Evolutionary conservation across 2,797 vertebrate species (phyloP), one percentile per base, ranked within the genome.

Genomic region (Tachyglossus aculeatus): DNA sequence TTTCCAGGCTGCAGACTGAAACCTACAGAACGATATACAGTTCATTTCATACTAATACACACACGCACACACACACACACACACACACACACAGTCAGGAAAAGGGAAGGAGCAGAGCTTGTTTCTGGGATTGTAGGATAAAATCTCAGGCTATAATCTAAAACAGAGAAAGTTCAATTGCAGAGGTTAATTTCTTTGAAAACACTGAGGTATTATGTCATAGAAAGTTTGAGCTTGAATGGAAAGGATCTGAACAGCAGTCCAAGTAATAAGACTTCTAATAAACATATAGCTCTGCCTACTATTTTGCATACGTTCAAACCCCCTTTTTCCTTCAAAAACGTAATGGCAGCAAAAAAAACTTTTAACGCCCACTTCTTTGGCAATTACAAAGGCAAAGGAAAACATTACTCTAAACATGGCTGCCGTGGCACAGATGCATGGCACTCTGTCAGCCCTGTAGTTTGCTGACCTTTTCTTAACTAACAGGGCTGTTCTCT

Each of bases 181-280:
- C 11, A 54, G 66, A 86, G 45, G 59, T 84, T 85, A 85, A 78
- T 68, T 78, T 82, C 55, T 85, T 90, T 88, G 69, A 88, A 74
- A 90, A 84, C 5, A 64, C 0, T 71, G 27, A 71, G 24, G 52
- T 62, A 87, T 85, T 86, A 86, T 47, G 69, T 86, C 83, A 89
- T 62, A 85, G 79, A 86, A 88, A 83, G 37, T 85, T 24, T 73
- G 51, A 88, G 62, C n/a, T 76, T 77, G 74, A 90, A 82, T 76
- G 55, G 81, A 89, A 91, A 82, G 57, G 1, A 84, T 77, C 29
- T 88, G 67, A 85, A 59, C 27, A 80, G 63, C 45, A 82, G n/a
- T 41, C 37, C 12, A 69, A 66, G 19, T 47, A 74, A 62, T 33
- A 78, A 65, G 16, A 61, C 24, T 56, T 63, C 78, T 45, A 21